Conservation (phyloP, 2,888 invertebrate species). For the Yponomeuta malinellus region DNA sequence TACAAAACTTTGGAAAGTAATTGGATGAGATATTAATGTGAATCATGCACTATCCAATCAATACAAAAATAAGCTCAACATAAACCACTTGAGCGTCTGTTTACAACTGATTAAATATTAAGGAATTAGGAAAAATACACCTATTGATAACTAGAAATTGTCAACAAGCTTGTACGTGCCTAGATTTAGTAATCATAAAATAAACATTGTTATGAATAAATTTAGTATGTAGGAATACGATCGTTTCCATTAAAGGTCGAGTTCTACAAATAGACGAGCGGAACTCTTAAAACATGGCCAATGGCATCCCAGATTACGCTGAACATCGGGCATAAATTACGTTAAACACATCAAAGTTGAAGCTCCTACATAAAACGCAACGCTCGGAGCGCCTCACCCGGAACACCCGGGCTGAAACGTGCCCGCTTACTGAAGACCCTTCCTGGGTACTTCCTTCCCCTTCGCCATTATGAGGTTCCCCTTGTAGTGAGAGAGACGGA, state of each 20-base stretch:
- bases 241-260: not conserved
- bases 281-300: not conserved
- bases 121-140: not conserved
- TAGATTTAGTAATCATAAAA: not conserved
- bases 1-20: not conserved
- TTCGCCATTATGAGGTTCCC: conserved; percentile 4
- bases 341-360: conserved; percentile 38
- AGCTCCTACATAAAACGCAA: conserved; percentile 34
- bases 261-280: not conserved
- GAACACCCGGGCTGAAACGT: conserved; percentile 27
- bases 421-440: conserved; percentile 22
- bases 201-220: not conserved
- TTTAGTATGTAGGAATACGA: not conserved
- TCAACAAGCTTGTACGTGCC: not conserved
- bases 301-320: conserved; percentile 30
- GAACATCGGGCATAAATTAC: conserved; percentile 37
- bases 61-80: too few species aligned
- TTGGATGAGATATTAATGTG: not conserved
- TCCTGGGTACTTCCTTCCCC: not conserved
- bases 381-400: conserved; percentile 34
- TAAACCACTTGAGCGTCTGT: not conserved
- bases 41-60: not conserved
- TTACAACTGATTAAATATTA: not conserved
- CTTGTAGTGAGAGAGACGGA: conserved; percentile 8
- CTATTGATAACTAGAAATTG: not conserved